These are phyloP conservation scores for Manis javanica DNA, from an alignment of 2,797 vertebrate species.

Conservation along the genomic window DNA sequence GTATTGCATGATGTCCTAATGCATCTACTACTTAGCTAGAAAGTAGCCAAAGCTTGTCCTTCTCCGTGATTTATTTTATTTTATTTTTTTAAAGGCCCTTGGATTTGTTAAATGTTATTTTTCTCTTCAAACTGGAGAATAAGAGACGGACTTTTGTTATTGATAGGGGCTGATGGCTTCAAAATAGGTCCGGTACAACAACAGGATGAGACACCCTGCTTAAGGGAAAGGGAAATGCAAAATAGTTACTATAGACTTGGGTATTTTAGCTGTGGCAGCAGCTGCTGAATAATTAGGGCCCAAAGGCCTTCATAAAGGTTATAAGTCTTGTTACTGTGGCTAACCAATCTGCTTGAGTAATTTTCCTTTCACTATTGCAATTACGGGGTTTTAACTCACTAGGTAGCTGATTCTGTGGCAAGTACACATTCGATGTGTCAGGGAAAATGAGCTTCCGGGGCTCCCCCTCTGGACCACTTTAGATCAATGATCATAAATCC, in stretches of 20 bases:
- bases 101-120: conserved; percentile 24
- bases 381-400: conserved; percentile 76
- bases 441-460: conserved; percentile 64
- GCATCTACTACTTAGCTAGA: not conserved
- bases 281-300: conserved; percentile 74
- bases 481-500: conserved; percentile 65
- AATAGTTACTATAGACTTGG: conserved; percentile 52
- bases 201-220: conserved; percentile 50
- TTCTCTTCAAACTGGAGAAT: not conserved
- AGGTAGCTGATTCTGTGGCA: conserved; percentile 59
- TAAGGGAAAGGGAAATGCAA: conserved; percentile 60
- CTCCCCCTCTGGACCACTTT: conserved; percentile 43
- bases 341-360: conserved; percentile 73
- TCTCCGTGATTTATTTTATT: not conserved
- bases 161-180: not conserved
- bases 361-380: conserved; percentile 76
- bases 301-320: conserved; percentile 74
- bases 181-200: conserved; percentile 59
- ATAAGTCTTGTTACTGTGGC: conserved; percentile 78
- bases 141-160: conserved; percentile 5
- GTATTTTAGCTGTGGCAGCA: conserved; percentile 61
- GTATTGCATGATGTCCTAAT: not conserved
- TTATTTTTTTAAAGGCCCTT: not conserved
- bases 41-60: not conserved
- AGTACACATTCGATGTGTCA: not conserved